These are phyloP conservation scores for Pluvialis apricaria DNA, from an alignment of 2,113 vertebrate species.

Conservation along the genomic window DNA sequence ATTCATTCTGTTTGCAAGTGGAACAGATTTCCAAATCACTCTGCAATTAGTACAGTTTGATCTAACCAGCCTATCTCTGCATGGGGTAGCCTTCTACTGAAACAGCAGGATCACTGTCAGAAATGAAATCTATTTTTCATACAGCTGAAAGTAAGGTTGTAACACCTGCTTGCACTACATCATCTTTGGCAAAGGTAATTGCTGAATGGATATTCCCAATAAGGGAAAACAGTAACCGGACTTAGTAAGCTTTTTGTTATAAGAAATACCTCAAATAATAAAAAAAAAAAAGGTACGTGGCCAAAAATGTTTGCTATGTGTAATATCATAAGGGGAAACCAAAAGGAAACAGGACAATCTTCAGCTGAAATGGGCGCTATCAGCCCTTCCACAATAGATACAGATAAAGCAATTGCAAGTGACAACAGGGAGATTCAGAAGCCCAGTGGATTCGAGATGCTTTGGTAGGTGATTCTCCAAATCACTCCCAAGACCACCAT, in stretches of 20 bases:
- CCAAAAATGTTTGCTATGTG: not conserved
- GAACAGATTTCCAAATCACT: conserved; percentile 61
- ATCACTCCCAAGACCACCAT: not conserved
- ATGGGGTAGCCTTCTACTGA: conserved; percentile 49
- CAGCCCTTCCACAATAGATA: not conserved
- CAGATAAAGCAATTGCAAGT: not conserved
- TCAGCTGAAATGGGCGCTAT: not conserved
- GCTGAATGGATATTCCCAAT: conserved; percentile 21
- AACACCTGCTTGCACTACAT: conserved; percentile 60
- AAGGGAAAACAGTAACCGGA: not conserved
- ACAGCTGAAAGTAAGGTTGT: not conserved
- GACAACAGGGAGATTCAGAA: not conserved
- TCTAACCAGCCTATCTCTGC: conserved; percentile 58
- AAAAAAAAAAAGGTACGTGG: not conserved
- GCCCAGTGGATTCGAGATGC: not conserved
- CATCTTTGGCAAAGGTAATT: conserved; percentile 50
- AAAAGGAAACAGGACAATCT: not conserved
- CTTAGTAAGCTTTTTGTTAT: not conserved
- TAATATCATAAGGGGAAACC: not conserved
- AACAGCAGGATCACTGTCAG: conserved; percentile 47
- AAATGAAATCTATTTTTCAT: conserved; percentile 46
- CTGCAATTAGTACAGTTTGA: conserved; percentile 66
- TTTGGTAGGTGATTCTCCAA: not conserved
- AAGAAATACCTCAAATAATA: not conserved
- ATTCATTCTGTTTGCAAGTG: conserved; percentile 54